A percentile compares a stretch with the other conserved stretches of the same genome.
phyloP scores from a whole-genome alignment of 2,113 vertebrate species.

The Menidia beryllina region DNA sequence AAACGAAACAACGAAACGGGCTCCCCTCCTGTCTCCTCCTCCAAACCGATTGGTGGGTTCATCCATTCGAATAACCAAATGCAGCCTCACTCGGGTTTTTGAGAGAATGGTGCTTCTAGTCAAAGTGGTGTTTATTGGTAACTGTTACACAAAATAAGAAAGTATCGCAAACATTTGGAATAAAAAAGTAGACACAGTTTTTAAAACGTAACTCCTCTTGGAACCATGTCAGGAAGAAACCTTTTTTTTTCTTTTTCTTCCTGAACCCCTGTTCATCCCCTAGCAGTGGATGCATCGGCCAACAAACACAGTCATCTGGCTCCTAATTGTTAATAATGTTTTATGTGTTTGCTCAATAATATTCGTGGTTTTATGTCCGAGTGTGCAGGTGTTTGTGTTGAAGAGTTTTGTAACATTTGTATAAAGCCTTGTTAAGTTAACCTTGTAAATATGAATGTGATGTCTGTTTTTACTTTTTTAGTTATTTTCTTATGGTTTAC shows the following conservation, averaged over 20 bases:
- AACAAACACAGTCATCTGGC: constrained; percentile 30
- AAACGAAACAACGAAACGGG: constrained; percentile 2
- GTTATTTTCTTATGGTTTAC: constrained; percentile 84
- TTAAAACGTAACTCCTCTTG: too few species aligned
- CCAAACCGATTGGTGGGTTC: too few species aligned
- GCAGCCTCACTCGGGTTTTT: constrained; percentile 23
- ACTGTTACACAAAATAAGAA: neutral
- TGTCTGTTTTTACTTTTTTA: constrained; percentile 70
- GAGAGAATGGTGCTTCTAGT: constrained; percentile 52
- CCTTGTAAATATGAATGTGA: constrained; percentile 84
- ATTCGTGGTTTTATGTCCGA: constrained; percentile 54
- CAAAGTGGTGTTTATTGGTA: constrained; percentile 2
- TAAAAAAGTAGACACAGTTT: neutral
- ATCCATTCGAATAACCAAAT: constrained; percentile 10
- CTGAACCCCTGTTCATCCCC: constrained; percentile 3
- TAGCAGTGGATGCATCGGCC: neutral
- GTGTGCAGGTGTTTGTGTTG: constrained; percentile 71
- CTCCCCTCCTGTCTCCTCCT: constrained; percentile 20
- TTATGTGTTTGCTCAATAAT: constrained; percentile 57
- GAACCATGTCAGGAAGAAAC: constrained; percentile 44
- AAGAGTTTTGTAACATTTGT: constrained; percentile 86
- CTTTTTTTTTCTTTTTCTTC: constrained; percentile 49
- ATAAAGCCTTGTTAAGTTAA: constrained; percentile 87
- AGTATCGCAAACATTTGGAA: neutral
- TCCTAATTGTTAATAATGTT: constrained; percentile 62